A percentile compares a stretch with the other conserved stretches of the same genome.
Evolutionary conservation across 2,888 invertebrate species (phyloP).

Genomic region (Acrobasis consociella): DNA sequence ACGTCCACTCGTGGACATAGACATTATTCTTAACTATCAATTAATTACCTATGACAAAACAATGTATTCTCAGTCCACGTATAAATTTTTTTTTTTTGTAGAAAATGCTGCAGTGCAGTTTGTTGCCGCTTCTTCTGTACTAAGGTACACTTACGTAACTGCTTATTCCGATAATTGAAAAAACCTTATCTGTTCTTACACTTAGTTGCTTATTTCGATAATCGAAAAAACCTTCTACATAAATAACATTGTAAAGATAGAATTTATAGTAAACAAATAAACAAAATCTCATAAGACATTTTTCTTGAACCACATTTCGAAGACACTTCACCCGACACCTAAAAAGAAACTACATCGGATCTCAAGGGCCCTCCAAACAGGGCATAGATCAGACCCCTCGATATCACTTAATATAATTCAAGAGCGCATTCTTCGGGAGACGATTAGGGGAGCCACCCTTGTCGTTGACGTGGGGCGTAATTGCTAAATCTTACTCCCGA

Average conservation of each 20-base stretch:
- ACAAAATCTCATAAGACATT: neutral
- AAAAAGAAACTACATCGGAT: conserved; percentile 14
- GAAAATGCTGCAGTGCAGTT: no score
- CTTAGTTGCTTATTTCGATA: no score
- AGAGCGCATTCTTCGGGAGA: conserved; percentile 36
- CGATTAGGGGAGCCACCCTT: conserved; percentile 24
- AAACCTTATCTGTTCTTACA: no score
- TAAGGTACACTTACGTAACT: no score
- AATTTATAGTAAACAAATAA: neutral
- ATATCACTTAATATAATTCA: conserved; percentile 64
- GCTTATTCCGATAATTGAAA: no score
- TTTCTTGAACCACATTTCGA: neutral
- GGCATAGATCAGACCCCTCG: conserved; percentile 48
- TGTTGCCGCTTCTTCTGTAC: no score
- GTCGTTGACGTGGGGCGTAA: conserved; percentile 6
- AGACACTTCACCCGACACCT: neutral
- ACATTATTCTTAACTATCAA: no score
- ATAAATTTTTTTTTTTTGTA: no score
- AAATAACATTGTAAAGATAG: neutral
- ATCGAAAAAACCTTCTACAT: no score
- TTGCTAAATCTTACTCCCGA: conserved; percentile 16
- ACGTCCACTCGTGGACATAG: no score
- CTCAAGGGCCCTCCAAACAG: conserved; percentile 8
- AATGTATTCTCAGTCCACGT: no score
- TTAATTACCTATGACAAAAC: no score